Base-by-base conservation (phyloP, 2,113 vertebrate genomes). In the Syngnathus floridae region DNA sequence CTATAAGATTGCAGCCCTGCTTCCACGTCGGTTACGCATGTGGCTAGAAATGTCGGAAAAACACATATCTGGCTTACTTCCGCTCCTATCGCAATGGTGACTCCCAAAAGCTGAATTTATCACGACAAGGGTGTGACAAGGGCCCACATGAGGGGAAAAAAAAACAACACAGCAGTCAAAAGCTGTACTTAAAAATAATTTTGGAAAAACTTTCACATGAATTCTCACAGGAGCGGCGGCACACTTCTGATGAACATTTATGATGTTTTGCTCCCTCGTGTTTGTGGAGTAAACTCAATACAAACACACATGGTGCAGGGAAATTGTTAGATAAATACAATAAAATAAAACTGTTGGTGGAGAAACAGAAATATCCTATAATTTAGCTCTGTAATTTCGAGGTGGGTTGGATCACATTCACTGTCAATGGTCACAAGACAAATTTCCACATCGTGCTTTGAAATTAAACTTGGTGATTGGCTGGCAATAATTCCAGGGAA, bases 381-480 rank as follows among this genome's bases (percentile, higher is more conserved):
- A 86, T 91, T 86, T 84, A 70, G 65, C 66, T 69, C 69, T 68
- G 37, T 78, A 71, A 82, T 81, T 74, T 71, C 77, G 72, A 80
- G 26, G 26, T 56, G 14, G 7, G 48, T 51, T 51, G 8, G 19
- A 51, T 49, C 48, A 49, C 43, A 45, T 17, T 46, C 5, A 16
- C 45, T 46, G 14, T 46, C 45, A 46, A 46, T 46, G 14, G 14
- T 46, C 45, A 46, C n/a, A 21, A 21, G 19, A 51, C n/a, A 9
- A 51, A 51, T 21, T 21, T 51, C 48, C 48, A n/a, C 17, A 21
- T 48, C 45, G 17, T 19, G 45, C 16, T 48, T 7, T 2, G 40
- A 2, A 10, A 17, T 51, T 9, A 8, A 14, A 3, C 46, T 48
- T 31, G 2, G 46, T n/a, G 46, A 48, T 48, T 19, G 46, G 46